Evolutionary conservation across 1,140 invertebrate genomes (phyloP), one percentile per base, ranked within the genome.

Genomic region (Drosophila malerkotliana): DNA sequence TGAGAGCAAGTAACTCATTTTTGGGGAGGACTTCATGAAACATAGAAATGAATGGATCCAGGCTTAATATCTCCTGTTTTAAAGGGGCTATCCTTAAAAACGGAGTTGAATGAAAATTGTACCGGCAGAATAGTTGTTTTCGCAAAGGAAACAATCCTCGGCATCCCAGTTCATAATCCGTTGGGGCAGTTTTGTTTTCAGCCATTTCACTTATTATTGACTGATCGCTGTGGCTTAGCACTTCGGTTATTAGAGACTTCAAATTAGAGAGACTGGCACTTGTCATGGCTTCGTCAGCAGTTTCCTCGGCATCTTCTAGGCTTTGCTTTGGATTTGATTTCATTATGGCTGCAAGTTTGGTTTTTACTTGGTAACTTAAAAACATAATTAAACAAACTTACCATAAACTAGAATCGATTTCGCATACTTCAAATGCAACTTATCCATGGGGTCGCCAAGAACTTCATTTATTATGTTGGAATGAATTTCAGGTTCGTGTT

Each of bases 21-120:
- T 99, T 97, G 58, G 93, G 95, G 49, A 99, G 94, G 6, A 98
- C 95, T 80, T 98, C 94, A 91, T 98, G 96, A 92, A 96, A 99
- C 21, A 99, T 93, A 26, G 97, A 94, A 74, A 99, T 96, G 58
- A 95, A 94, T 0, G 98, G 98, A 30, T 96, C 94, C 4, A 95
- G 92, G 91, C 95, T 96, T 26, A 96, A 93, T 79, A 97, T 94
- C 92, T 99, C 98, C 90, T 97, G 94, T 92, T 99, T 99, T 45
- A 98, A 94, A 0, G 97, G 98, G 0, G 95, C 96, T 30, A 99
- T 92, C 57, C 94, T 94, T 1, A 98, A 92, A 84, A 95, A 97
- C 0, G 97, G 96, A 41, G 94, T 94, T 9, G 93, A 94, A 55
- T 94, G 94, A 54, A 93, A 93, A 24, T 94, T 92, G 90, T 98